These are phyloP conservation scores for Agrypnus murinus DNA, from an alignment of 2,888 invertebrate genomes.

Conservation along the genomic window DNA sequence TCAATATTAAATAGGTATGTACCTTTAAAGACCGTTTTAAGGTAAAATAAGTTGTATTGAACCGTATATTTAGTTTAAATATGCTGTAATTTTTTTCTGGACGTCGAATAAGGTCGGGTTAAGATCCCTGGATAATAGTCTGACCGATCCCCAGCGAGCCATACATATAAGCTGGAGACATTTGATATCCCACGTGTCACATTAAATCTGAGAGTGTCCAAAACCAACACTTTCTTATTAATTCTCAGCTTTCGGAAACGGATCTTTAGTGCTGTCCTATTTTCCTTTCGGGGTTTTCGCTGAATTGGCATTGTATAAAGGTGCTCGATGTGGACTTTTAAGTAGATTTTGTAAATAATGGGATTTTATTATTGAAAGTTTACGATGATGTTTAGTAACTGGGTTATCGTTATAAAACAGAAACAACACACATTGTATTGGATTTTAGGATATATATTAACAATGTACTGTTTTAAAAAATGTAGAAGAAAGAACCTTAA, in stretches of 20 bases:
- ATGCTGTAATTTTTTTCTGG: conserved; percentile 60
- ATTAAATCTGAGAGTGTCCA: conserved; percentile 53
- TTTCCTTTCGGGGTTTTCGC: background rate
- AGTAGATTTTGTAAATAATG: too few relatives aligned
- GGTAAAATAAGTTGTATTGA: conserved; percentile 31
- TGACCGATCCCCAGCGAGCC: conserved; percentile 58
- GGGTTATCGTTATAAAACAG: too few relatives aligned
- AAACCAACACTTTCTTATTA: conserved; percentile 33
- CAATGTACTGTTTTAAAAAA: too few relatives aligned
- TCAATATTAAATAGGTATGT: too few relatives aligned
- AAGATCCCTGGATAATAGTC: conserved; percentile 57
- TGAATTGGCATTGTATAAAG: background rate
- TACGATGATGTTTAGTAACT: too few relatives aligned
- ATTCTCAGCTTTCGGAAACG: conserved; percentile 18
- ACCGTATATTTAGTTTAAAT: conserved; percentile 60
- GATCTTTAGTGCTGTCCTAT: background rate
- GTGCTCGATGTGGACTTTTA: too few relatives aligned
- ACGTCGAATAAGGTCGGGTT: conserved; percentile 46
- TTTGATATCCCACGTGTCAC: conserved; percentile 62
- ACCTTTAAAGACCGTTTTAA: background rate
- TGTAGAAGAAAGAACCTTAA: too few relatives aligned
- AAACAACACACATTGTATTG: too few relatives aligned
- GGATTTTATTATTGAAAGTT: too few relatives aligned
- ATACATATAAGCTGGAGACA: conserved; percentile 62
- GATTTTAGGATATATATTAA: too few relatives aligned